phyloP scores from a whole-genome alignment of 2,113 vertebrate species.

The Bostrychus sinensis region DNA sequence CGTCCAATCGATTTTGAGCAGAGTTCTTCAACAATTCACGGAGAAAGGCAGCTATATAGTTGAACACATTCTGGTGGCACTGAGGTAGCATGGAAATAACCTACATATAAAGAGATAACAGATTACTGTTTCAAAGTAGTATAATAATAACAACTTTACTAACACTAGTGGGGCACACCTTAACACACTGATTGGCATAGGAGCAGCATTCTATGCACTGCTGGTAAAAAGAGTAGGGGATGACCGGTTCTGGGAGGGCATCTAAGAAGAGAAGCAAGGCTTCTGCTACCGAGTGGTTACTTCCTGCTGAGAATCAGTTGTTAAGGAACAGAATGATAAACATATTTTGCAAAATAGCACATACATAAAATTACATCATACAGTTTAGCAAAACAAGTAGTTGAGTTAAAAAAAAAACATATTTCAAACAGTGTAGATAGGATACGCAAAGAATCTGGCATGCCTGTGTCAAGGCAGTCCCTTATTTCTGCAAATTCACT shows the following conservation, averaged over 20 bases:
- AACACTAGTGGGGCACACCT: slow-evolving; percentile 74
- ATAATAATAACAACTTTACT: neutral
- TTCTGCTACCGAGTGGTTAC: slow-evolving; percentile 94
- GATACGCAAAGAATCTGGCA: slow-evolving; percentile 91
- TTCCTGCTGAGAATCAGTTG: slow-evolving; percentile 81
- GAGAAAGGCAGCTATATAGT: slow-evolving; percentile 91
- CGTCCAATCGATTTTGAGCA: slow-evolving; percentile 87
- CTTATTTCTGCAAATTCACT: slow-evolving; percentile 92
- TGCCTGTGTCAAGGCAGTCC: slow-evolving; percentile 92
- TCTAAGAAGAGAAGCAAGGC: slow-evolving; percentile 94
- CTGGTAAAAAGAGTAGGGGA: slow-evolving; percentile 85
- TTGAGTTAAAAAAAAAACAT: slow-evolving; percentile 47
- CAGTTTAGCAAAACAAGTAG: neutral
- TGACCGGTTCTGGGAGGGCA: slow-evolving; percentile 92
- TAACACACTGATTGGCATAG: slow-evolving; percentile 81
- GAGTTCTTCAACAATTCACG: slow-evolving; percentile 90
- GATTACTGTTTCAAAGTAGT: neutral
- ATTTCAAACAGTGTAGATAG: slow-evolving; percentile 28
- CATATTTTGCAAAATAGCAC: slow-evolving; percentile 4
- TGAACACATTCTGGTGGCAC: slow-evolving; percentile 92
- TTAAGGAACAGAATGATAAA: slow-evolving; percentile 53
- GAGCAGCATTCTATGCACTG: slow-evolving; percentile 83
- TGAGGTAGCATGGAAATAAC: slow-evolving; percentile 84
- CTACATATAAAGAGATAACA: slow-evolving; percentile 67
- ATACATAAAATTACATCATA: no score